phyloP scores from a whole-genome alignment of 2,113 vertebrate genomes.

The Mastomys natalensis region DNA sequence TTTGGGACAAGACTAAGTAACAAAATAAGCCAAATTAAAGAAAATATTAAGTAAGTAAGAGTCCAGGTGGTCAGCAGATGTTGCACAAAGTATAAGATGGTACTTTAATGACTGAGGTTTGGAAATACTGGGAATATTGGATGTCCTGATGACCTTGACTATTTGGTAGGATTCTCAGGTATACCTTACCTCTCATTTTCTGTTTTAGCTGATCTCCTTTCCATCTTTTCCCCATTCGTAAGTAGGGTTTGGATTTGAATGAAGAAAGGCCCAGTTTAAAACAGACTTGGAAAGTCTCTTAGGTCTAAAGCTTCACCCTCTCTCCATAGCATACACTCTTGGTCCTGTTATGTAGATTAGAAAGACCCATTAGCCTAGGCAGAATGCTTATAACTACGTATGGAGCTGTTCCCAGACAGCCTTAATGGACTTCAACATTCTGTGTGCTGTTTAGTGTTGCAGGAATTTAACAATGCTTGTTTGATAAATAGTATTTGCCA shows the following conservation, averaged over 20 bases:
- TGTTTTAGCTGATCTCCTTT: background rate
- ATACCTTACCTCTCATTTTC: constrained; percentile 31
- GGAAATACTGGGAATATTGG: background rate
- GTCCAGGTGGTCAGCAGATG: constrained; percentile 64
- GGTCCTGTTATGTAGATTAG: background rate
- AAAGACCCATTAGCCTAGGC: background rate
- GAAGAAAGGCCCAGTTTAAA: background rate
- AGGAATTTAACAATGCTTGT: background rate
- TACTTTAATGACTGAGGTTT: background rate
- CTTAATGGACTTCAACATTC: background rate
- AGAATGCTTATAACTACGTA: background rate
- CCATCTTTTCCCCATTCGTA: background rate
- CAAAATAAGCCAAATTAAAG: constrained; percentile 57
- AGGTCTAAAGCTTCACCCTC: background rate
- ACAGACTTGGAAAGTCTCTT: background rate
- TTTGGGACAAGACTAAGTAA: constrained; percentile 61
- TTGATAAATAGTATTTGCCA: background rate
- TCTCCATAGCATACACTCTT: background rate
- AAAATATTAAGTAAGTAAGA: constrained; percentile 66
- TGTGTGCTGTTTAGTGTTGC: background rate
- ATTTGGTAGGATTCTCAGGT: background rate
- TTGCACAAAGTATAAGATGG: constrained; percentile 22
- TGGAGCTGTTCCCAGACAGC: background rate
- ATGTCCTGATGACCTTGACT: background rate
- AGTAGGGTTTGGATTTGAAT: background rate